Base-by-base conservation (phyloP, 2,888 invertebrate genomes). In the Cantharis nigra region DNA sequence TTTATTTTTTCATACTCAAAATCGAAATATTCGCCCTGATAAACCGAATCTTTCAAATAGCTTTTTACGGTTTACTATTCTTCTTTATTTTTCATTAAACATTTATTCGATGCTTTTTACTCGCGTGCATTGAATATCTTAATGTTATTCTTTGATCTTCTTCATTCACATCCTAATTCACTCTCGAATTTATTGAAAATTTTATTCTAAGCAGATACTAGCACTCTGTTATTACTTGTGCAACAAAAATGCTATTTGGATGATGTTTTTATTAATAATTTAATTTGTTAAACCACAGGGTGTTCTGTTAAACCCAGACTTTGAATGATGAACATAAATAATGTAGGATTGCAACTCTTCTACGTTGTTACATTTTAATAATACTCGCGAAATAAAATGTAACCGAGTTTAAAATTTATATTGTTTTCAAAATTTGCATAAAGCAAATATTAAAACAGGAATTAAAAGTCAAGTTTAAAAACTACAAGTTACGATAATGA, bases 91-190 rank as follows among this genome's bases (percentile, higher is more conserved):
- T 69, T 70, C 62, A 73, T 76, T 75, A 75, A 78, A 75, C 65
- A 72, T 78, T 75, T 73, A 30, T 30, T 72, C 78, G 63, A 75
- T 76, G 73, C 70, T 67, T 78, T 49, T 49, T 75, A 75, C 69
- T 78, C 70, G 72, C 72, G 72, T 65, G 63, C 62, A 16, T 69
- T 76, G 72, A 78, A 78, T 78, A 73, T 71, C 73, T 76, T 73
- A 78, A 75, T 76, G 71, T 78, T 78, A 72, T 63, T 71, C 72
- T 78, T 78, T 78, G 78, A 78, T 78, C 75, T 76, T 71, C 67
- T 30, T 71, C 28, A 67, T 75, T 67, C 70, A 73, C 30, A 72
- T 73, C 67, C 75, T 78, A 78, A 78, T 78, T 72, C 67, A 72
- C 63, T 72, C 28, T 76, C 67, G 75, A 78, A 70, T 70, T 26